phyloP scores from a whole-genome alignment of 1,140 invertebrate genomes.

The Psix sp. region DNA sequence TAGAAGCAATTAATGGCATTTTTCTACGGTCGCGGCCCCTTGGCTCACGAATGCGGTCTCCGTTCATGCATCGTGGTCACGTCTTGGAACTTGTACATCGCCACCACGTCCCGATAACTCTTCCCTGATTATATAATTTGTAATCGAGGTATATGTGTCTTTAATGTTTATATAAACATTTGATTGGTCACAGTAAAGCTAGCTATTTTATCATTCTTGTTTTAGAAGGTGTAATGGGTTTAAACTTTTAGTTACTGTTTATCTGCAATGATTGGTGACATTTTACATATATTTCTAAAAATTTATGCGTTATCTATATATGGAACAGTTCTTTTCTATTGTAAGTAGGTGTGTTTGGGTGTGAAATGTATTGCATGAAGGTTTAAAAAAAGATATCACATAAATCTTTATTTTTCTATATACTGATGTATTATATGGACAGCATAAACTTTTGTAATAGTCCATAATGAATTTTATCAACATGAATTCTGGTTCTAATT shows the following conservation, averaged over 20 bases:
- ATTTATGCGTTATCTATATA: too few relatives aligned
- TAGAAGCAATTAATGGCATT: constrained; percentile 76
- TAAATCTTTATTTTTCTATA: too few relatives aligned
- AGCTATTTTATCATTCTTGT: background rate
- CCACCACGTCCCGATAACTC: constrained; percentile 47
- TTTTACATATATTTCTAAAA: too few relatives aligned
- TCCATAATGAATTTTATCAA: constrained; percentile 69
- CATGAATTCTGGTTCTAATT: constrained; percentile 27
- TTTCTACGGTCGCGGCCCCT: constrained; percentile 66
- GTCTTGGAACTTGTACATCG: constrained; percentile 54
- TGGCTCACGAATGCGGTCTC: constrained; percentile 69
- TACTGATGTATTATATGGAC: too few relatives aligned
- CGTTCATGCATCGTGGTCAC: constrained; percentile 69
- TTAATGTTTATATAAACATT: constrained; percentile 44
- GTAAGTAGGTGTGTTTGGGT: too few relatives aligned
- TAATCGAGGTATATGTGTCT: constrained; percentile 45
- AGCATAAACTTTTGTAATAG: too few relatives aligned
- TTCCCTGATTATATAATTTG: constrained; percentile 55
- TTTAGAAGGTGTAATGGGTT: too few relatives aligned
- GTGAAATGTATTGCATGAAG: too few relatives aligned
- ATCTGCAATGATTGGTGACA: too few relatives aligned
- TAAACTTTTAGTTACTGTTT: too few relatives aligned
- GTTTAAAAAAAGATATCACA: too few relatives aligned
- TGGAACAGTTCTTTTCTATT: too few relatives aligned
- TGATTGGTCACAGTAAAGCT: constrained; percentile 14